A percentile compares a stretch with the other conserved stretches of the same genome.
Evolutionary conservation across 2,113 vertebrate species (phyloP).

Genomic region (Danio rerio): GRCz12tu NC_133184.1:27188501-27189000

Average conservation of each 20-base stretch:
- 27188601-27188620: not conserved
- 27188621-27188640: no score
- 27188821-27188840: constrained; percentile 58
- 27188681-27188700: not conserved
- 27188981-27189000: constrained; percentile 28
- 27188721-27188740: not conserved
- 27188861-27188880: constrained; percentile 77
- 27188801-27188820: constrained; percentile 65
- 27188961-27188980: constrained; percentile 53
- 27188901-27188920: constrained; percentile 62
- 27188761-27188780: constrained; percentile 51
- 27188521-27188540: not conserved
- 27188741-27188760: constrained; percentile 40
- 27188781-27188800: constrained; percentile 57
- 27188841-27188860: constrained; percentile 63
- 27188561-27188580: not conserved
- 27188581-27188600: not conserved
- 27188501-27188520: not conserved
- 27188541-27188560: not conserved
- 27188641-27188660: not conserved
- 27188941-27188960: constrained; percentile 60
- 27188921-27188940: constrained; percentile 58
- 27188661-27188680: not conserved
- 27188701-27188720: not conserved
- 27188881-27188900: constrained; percentile 59